A percentile compares a stretch with the other conserved stretches of the same genome.
phyloP scores from a whole-genome alignment of 2,888 invertebrate genomes.

The Drosophila nr. perissopoda region DNA sequence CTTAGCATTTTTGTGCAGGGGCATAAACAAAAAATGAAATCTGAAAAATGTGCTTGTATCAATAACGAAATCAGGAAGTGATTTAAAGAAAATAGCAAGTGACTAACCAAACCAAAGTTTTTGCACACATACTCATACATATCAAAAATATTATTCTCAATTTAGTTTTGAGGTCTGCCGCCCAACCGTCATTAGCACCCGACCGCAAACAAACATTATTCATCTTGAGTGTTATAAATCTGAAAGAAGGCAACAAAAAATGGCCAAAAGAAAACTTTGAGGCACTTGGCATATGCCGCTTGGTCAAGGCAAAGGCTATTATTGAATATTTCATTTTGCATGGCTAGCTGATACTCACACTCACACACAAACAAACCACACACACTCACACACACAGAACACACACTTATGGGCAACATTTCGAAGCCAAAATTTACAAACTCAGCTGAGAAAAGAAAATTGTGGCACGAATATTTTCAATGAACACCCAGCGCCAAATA shows the following conservation, averaged over 20 bases:
- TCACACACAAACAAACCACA: slow-evolving; percentile 5
- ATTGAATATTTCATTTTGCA: slow-evolving; percentile 73
- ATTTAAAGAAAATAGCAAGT: neutral
- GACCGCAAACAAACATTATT: slow-evolving; percentile 4
- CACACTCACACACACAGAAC: neutral
- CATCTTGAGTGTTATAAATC: slow-evolving; percentile 36
- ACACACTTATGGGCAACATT: slow-evolving; percentile 18
- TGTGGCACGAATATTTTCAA: slow-evolving; percentile 68
- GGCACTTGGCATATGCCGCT: slow-evolving; percentile 69
- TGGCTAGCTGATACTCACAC: slow-evolving; percentile 22
- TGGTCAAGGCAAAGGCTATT: slow-evolving; percentile 76
- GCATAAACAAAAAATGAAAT: slow-evolving; percentile 9
- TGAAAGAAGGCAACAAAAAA: slow-evolving; percentile 9
- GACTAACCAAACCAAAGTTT: neutral
- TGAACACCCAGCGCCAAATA: slow-evolving; percentile 65
- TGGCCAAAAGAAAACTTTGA: slow-evolving; percentile 32
- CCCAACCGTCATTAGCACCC: slow-evolving; percentile 8
- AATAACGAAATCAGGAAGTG: slow-evolving; percentile 11
- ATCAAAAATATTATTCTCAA: neutral
- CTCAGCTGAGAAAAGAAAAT: slow-evolving; percentile 52
- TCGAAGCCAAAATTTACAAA: slow-evolving; percentile 59
- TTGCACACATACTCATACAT: neutral
- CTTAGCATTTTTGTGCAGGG: slow-evolving; percentile 31
- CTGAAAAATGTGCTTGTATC: slow-evolving; percentile 5
- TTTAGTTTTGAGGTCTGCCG: neutral